Evolutionary conservation across 2,888 invertebrate genomes (phyloP).

Genomic region (Muschampia staudingeri): DNA sequence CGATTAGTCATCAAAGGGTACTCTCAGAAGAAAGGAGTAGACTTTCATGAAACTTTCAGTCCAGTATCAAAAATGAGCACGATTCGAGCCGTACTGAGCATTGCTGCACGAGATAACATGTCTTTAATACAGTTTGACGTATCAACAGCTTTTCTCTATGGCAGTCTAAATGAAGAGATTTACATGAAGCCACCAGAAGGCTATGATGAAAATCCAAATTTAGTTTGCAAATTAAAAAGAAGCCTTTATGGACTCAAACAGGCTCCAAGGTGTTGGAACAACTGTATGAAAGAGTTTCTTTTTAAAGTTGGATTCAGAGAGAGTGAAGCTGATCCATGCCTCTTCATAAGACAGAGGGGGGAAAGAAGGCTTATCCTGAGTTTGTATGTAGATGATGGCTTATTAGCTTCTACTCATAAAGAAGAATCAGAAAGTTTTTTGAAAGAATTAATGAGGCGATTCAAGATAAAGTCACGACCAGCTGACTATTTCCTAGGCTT

Average conservation of each 20-base stretch:
- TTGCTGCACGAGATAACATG: not conserved
- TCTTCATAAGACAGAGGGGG: not conserved
- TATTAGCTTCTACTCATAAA: not conserved
- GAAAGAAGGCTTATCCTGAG: not conserved
- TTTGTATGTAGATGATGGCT: not conserved
- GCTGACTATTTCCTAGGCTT: not conserved
- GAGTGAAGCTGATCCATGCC: not conserved
- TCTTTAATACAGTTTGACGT: not conserved
- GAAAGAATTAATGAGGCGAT: not conserved
- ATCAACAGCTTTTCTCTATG: not conserved
- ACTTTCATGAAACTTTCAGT: not conserved
- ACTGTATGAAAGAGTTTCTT: not conserved
- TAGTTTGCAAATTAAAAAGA: not conserved
- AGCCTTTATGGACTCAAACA: not conserved
- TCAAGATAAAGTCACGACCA: not conserved
- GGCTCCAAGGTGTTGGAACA: slow-evolving; percentile 2
- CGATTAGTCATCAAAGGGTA: not conserved
- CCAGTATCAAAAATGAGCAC: not conserved
- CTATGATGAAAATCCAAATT: not conserved
- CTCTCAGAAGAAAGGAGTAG: not conserved
- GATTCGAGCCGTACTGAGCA: not conserved
- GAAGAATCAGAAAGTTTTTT: no score
- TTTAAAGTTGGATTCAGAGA: not conserved
- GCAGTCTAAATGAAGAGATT: not conserved
- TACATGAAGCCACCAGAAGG: not conserved